A percentile compares a stretch with the other conserved stretches of the same genome.
These are phyloP conservation scores for Dendrolimus houi DNA, from an alignment of 2,888 invertebrate genomes.

Conservation along the genomic window DNA sequence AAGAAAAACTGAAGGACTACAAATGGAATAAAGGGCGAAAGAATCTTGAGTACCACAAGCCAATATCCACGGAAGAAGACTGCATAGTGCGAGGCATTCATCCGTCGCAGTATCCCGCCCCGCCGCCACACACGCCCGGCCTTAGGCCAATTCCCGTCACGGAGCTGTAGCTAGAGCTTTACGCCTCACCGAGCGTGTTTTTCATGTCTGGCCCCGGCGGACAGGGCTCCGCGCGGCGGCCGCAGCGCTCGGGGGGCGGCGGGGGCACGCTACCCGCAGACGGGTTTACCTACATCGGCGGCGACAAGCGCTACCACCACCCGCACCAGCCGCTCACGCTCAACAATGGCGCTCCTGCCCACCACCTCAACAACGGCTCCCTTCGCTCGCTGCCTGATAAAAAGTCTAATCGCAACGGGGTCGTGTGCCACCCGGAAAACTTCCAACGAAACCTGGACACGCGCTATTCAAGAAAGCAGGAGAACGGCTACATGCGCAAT, in stretches of 20 bases:
- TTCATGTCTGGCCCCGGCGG: conserved; percentile 82
- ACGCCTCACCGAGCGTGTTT: conserved; percentile 90
- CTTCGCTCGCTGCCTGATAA: conserved; percentile 67
- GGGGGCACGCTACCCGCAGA: conserved; percentile 80
- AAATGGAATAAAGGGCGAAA: conserved; percentile 88
- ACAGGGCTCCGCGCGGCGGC: conserved; percentile 69
- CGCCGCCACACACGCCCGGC: conserved; percentile 68
- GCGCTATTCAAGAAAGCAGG: conserved; percentile 69
- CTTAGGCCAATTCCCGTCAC: conserved; percentile 88
- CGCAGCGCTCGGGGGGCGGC: conserved; percentile 71
- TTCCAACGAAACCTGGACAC: conserved; percentile 69
- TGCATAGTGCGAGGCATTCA: conserved; percentile 83
- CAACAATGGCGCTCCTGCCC: conserved; percentile 70
- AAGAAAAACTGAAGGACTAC: conserved; percentile 88
- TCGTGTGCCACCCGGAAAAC: conserved; percentile 65
- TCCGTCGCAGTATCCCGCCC: conserved; percentile 69
- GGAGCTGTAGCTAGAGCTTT: conserved; percentile 97
- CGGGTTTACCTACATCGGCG: conserved; percentile 86
- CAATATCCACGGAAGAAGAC: conserved; percentile 89
- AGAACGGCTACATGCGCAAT: conserved; percentile 67
- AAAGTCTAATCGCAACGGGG: conserved; percentile 63
- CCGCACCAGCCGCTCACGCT: conserved; percentile 66
- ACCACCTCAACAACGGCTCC: conserved; percentile 69
- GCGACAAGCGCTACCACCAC: conserved; percentile 65
- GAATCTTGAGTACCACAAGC: conserved; percentile 93